Evolutionary conservation across 1,140 invertebrate species (phyloP), one percentile per base, ranked within the genome.

Genomic region (Drosophila guanche): DNA sequence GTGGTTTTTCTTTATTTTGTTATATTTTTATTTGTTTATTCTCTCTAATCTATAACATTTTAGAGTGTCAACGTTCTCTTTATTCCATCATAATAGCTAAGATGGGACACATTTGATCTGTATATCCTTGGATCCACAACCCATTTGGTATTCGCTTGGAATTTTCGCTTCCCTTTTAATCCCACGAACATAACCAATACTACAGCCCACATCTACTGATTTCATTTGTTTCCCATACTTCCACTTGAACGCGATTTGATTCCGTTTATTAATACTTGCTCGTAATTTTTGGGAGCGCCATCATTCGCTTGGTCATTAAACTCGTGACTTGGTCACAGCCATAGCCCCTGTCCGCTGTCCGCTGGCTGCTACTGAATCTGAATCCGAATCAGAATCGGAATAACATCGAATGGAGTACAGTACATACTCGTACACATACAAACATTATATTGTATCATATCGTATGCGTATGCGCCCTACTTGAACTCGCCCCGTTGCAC

Each of bases 401-500:
- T 20, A 40, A 47, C 48, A 54, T 57, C 58, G 33, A 70, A 71
- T 59, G 51, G 57, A 52, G 56, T 57, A 42, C 48, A 53, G 46
- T 55, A 45, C 37, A 62, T 51, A 42, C 10, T 12, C 4, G 8
- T 33, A 8, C 2, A 33, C 8, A 33, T 33, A 37, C 16, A 20
- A 20, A 20, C 16, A 20, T 1, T 37, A 37, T 27, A 27, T 37
- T 53, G 37, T 29, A 27, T 46, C 22, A 63, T 63, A 69, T 37
- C 58, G 23, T 47, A 63, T 52, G 68, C 54, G 70, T 61, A 10
- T 54, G 42, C 42, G 53, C 47, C 50, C 72, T 69, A 80, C 76
- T 85, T 85, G 76, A 84, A 85, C 80, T 73, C 80, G 53, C 45
- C 57, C 56, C 72, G 76, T 84, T 84, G 80, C 80, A 84, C 76